Percentiles rank a stretch among this genome's conserved stretches.
Conservation (phyloP, 2,888 invertebrate species). For the Microplitis deprimator region DNA sequence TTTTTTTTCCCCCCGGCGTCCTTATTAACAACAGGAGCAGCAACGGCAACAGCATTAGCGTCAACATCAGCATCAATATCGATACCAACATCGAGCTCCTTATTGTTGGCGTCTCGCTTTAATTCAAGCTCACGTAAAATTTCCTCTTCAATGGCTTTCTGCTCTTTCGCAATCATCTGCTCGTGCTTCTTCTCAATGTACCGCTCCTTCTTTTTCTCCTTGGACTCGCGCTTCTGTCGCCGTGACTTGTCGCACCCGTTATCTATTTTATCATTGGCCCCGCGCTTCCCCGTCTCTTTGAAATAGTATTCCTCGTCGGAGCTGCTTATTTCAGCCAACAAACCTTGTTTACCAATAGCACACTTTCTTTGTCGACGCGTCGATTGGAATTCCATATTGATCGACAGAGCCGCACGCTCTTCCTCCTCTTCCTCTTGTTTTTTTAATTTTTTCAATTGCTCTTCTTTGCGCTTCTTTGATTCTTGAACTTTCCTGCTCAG, state of each 20-base stretch:
- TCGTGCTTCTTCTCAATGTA: conserved; percentile 69
- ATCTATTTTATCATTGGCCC: conserved; percentile 52
- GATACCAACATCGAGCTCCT: conserved; percentile 35
- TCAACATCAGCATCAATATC: conserved; percentile 30
- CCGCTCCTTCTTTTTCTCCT: conserved; percentile 67
- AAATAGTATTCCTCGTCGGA: conserved; percentile 64
- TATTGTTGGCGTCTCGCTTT: conserved; percentile 55
- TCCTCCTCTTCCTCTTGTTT: conserved; percentile 54
- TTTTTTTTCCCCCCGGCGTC: conserved; percentile 7
- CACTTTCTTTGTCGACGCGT: conserved; percentile 78
- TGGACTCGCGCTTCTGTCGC: conserved; percentile 64
- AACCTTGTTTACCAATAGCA: conserved; percentile 84
- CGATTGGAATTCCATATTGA: conserved; percentile 60
- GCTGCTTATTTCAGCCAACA: conserved; percentile 79
- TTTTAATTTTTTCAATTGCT: conserved; percentile 61
- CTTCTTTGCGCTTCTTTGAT: conserved; percentile 66
- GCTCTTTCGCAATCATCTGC: conserved; percentile 68
- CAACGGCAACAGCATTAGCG: not conserved
- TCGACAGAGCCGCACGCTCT: conserved; percentile 48
- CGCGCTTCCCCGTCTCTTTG: conserved; percentile 49
- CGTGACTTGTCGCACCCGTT: conserved; percentile 53
- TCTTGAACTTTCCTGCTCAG: conserved; percentile 66
- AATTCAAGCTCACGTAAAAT: conserved; percentile 66
- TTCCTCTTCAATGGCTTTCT: conserved; percentile 68
- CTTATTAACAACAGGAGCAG: not conserved